Base-by-base conservation (phyloP, 2,113 vertebrate genomes). In the Eira barbara region DNA sequence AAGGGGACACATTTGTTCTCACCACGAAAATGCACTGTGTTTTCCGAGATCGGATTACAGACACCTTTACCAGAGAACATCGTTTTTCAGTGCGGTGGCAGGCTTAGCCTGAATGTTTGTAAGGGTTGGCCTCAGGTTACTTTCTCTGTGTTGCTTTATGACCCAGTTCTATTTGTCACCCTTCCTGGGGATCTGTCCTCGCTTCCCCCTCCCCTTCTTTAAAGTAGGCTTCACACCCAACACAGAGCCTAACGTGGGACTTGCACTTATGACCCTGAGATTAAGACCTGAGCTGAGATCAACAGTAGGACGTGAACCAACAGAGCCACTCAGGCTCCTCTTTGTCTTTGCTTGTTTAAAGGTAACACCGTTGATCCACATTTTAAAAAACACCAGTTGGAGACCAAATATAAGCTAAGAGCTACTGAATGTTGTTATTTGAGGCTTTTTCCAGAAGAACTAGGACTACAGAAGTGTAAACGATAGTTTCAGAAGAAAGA, bases 281-380 rank as follows among this genome's bases (percentile, higher is more conserved):
- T 69, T 20, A 36, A 69, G 34, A 20, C 67, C 8, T 69, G 34
- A 36, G 34, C 67, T 21, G 34, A 36, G 67, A 36, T 11, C 67
- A 21, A 10, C 1, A 36, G 67, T 69, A 7, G 0, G 67, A 69
- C 8, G 0, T n/a, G 34, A 69, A 36, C 67, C 4, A 7, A 21
- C 4, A 18, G 67, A 69, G 18, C 67, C 34, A 10, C 67, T 21
- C n/a, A 36, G 34, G 18, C 4, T 8, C 65, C 34, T 20, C 17
- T 20, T 9, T 4, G 67, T 69, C 67, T 47, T 18, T 47, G 74
- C 74, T 29, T 47, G 47, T 78, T 31, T 17, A 47, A 78, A 31
- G 7, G 42, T 47, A 47, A 14, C 42, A 17, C 49, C 31, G 34
- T 17, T 34, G 47, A 79, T 21, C 29, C 18, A 21, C 76, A 21